Conservation (phyloP, 1,140 invertebrate genomes). For the roundworm (Caenorhabditis elegans) region WBcel235 BX284605.5:1280001-1280500, state of each 20-base stretch:
- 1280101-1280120: constrained; percentile 67
- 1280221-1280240: constrained; percentile 33
- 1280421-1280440: constrained; percentile 70
- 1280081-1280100: constrained; percentile 68
- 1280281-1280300: not conserved
- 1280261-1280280: constrained; percentile 35
- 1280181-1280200: constrained; percentile 46
- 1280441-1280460: constrained; percentile 68
- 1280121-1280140: constrained; percentile 41
- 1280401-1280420: constrained; percentile 68
- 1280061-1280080: constrained; percentile 55
- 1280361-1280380: constrained; percentile 42
- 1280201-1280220: constrained; percentile 39
- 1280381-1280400: constrained; percentile 53
- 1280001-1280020: constrained; percentile 29
- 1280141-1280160: constrained; percentile 35
- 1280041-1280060: constrained; percentile 4
- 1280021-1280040: constrained; percentile 26
- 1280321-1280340: not conserved
- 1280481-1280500: constrained; percentile 68
- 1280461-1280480: constrained; percentile 66
- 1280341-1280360: constrained; percentile 24
- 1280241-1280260: not conserved
- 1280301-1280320: not conserved
- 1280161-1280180: constrained; percentile 47